A percentile compares a stretch with the other conserved stretches of the same genome.
These are phyloP conservation scores for Sandelia bainsii DNA, from an alignment of 2,797 vertebrate genomes.

Conservation along the genomic window DNA sequence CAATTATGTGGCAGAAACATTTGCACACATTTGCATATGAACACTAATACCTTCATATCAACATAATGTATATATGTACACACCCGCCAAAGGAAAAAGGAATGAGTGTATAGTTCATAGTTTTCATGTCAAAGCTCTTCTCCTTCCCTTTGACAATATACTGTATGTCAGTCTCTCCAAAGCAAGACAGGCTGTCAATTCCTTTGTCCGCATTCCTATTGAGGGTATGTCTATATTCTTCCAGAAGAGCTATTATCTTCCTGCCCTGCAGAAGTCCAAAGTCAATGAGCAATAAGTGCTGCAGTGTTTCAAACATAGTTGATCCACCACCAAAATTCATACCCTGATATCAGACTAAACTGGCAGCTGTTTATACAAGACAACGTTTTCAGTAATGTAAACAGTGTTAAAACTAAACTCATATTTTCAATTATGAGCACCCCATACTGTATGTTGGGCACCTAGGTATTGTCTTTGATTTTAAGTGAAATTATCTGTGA, in stretches of 20 bases:
- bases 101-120: background rate
- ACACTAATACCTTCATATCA: background rate
- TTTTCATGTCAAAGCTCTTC: constrained; percentile 2
- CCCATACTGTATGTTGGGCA: background rate
- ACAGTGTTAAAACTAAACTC: background rate
- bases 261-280: constrained; percentile 10
- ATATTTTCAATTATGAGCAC: background rate
- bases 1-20: background rate
- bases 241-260: background rate
- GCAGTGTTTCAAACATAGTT: background rate
- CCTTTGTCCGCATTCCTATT: constrained; percentile 3
- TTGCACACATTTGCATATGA: background rate
- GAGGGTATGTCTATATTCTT: background rate
- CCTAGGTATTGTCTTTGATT: background rate
- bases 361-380: background rate
- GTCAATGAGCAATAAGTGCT: constrained; percentile 12
- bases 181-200: background rate
- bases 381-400: background rate
- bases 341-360: background rate
- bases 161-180: background rate
- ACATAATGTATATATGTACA: background rate
- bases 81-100: background rate
- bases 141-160: background rate
- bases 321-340: background rate
- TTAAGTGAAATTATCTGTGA: background rate